A percentile compares a stretch with the other conserved stretches of the same genome.
Conservation (phyloP, 1,140 invertebrate species). For the Acyrthosiphon pisum region DNA sequence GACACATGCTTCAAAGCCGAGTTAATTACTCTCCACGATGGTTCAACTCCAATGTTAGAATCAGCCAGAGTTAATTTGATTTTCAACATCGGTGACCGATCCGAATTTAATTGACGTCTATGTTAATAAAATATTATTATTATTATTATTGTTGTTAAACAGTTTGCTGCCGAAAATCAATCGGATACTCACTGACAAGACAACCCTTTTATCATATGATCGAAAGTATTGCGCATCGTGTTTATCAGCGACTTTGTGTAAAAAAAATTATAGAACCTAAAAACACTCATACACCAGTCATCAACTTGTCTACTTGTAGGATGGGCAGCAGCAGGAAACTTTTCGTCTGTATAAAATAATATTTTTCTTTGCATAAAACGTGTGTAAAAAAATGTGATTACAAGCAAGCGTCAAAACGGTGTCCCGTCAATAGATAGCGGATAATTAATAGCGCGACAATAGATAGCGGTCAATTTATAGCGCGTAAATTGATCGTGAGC, state of each 20-base stretch:
- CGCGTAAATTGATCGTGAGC: no score
- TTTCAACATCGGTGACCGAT: neutral
- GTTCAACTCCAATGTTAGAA: neutral
- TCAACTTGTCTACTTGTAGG: conserved; percentile 37
- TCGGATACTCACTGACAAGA: neutral
- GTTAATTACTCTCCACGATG: neutral
- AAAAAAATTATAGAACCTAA: conserved; percentile 38
- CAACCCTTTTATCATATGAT: neutral
- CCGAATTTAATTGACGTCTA: neutral
- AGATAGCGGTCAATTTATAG: no score
- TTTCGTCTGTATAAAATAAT: neutral
- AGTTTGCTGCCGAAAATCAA: neutral
- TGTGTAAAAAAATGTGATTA: neutral
- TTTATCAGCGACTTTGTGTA: neutral
- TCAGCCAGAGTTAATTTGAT: neutral
- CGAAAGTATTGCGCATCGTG: neutral
- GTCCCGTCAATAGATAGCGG: no score
- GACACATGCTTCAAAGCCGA: neutral
- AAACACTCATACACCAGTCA: neutral
- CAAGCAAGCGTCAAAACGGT: neutral
- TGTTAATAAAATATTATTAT: neutral
- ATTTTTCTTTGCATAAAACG: neutral
- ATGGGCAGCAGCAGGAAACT: neutral
- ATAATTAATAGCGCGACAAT: no score
- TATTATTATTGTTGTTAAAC: neutral